A percentile compares a stretch with the other conserved stretches of the same genome.
phyloP scores from a whole-genome alignment of 1,140 invertebrate genomes.

The Caenorhabditis brenneri region DNA sequence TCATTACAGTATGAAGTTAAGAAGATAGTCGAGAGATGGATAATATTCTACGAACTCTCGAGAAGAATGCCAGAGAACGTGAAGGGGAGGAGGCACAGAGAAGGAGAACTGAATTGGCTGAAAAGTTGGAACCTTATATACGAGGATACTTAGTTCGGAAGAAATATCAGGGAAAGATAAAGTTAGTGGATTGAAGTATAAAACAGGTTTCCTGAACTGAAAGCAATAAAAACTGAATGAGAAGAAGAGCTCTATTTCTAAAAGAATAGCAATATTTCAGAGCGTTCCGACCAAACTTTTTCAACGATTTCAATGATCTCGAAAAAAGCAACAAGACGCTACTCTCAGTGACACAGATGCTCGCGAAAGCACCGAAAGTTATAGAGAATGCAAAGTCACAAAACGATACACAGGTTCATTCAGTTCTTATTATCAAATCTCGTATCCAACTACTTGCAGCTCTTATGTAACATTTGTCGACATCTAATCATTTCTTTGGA shows the following conservation, averaged over 20 bases:
- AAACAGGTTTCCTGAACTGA: too few relatives aligned
- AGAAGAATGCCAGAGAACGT: constrained; percentile 37
- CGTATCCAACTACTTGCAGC: too few relatives aligned
- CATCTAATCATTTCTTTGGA: constrained; percentile 53
- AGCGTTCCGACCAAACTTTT: constrained; percentile 1
- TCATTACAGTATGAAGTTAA: not conserved
- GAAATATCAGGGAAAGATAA: constrained; percentile 21
- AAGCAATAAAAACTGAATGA: not conserved
- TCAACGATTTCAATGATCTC: not conserved
- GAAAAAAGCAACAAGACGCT: constrained; percentile 33
- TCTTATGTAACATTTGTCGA: constrained; percentile 39
- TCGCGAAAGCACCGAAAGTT: not conserved
- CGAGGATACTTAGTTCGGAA: not conserved
- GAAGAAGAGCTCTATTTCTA: not conserved
- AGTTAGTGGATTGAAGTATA: too few relatives aligned
- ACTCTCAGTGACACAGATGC: not conserved
- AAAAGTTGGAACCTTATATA: constrained; percentile 16
- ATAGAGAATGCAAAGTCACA: not conserved
- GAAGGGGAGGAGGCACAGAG: constrained; percentile 19
- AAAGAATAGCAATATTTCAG: too few relatives aligned
- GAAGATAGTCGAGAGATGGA: constrained; percentile 9
- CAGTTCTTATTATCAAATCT: too few relatives aligned
- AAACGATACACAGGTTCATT: not conserved
- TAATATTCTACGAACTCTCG: not conserved
- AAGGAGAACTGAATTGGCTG: not conserved